Evolutionary conservation across 2,113 vertebrate genomes (phyloP).

Genomic region (Pseudois nayaur): DNA sequence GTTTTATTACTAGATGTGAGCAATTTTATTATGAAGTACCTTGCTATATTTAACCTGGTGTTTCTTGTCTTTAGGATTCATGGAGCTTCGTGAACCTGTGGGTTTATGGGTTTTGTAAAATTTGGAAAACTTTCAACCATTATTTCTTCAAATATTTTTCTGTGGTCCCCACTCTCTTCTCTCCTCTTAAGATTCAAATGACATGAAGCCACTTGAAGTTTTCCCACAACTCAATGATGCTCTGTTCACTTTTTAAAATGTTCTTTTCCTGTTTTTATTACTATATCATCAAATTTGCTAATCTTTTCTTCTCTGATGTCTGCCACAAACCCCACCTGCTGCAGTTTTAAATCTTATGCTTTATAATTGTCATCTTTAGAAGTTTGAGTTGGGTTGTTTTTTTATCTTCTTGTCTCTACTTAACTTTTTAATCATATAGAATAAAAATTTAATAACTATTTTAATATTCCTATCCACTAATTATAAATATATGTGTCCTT

Average conservation of each 20-base stretch:
- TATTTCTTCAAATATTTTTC: background rate
- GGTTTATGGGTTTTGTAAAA: background rate
- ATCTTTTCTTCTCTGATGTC: background rate
- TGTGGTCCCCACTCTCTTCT: background rate
- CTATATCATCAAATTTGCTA: background rate
- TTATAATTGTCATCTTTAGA: constrained; percentile 9
- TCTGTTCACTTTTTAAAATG: background rate
- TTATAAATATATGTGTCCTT: background rate
- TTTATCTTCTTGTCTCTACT: background rate
- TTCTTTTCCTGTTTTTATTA: background rate
- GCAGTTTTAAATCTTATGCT: background rate
- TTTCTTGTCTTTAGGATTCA: background rate
- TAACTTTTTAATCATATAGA: background rate
- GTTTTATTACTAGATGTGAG: background rate
- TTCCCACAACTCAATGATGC: background rate
- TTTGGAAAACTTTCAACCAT: background rate
- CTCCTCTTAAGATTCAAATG: background rate
- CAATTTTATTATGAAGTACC: background rate
- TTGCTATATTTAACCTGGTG: background rate
- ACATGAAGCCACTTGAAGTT: background rate
- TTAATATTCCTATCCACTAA: background rate
- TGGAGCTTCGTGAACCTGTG: background rate
- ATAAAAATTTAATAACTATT: background rate
- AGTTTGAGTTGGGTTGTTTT: background rate
- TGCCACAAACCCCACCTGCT: background rate